These are phyloP conservation scores for Resseliella maxima DNA, from an alignment of 2,888 invertebrate genomes.

Conservation along the genomic window DNA sequence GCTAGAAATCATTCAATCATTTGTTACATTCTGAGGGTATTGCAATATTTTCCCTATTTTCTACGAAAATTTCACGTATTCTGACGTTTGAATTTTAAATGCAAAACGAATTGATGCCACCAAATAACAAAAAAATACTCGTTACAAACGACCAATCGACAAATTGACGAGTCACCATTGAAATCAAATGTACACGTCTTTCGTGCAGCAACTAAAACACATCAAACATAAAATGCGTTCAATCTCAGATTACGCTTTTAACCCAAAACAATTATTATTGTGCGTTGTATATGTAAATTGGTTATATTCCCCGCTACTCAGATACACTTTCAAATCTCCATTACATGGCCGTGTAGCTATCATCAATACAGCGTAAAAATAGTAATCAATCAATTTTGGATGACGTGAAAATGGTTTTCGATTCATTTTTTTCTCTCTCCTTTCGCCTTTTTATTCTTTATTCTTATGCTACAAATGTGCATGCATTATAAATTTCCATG, in stretches of 20 bases:
- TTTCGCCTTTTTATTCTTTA: too few species aligned
- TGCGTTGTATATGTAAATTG: background rate
- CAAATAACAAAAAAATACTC: background rate
- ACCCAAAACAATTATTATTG: background rate
- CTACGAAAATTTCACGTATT: background rate
- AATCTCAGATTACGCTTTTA: constrained; percentile 19
- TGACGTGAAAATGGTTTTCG: constrained; percentile 53
- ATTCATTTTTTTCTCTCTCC: background rate
- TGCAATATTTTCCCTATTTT: background rate
- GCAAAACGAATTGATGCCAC: background rate
- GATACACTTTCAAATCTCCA: background rate
- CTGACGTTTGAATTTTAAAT: background rate
- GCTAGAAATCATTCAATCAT: background rate
- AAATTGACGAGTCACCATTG: constrained; percentile 30
- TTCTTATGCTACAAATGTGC: background rate
- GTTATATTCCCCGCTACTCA: background rate
- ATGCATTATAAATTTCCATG: too few species aligned
- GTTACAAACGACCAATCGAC: background rate
- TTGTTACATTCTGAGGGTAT: background rate
- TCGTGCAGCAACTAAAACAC: background rate
- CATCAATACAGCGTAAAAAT: constrained; percentile 21
- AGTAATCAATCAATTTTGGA: constrained; percentile 53
- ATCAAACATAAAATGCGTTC: background rate
- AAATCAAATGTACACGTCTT: background rate
- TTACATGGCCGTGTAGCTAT: background rate